Evolutionary conservation across 2,888 invertebrate species (phyloP).

Genomic region (Eupsilia transversa): DNA sequence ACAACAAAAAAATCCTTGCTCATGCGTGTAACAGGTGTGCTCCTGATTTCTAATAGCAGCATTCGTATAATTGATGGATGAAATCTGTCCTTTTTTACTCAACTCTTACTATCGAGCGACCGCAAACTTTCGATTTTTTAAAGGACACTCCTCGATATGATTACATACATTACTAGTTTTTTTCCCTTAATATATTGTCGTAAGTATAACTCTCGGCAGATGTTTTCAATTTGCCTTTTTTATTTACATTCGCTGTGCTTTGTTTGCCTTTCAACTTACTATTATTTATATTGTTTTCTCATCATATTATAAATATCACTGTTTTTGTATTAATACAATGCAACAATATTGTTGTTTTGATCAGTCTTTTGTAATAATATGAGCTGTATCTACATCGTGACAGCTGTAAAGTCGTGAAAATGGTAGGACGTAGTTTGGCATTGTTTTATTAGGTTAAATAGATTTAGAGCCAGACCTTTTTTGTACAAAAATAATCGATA

Average conservation of each 20-base stretch:
- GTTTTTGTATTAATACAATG: slow-evolving; percentile 10
- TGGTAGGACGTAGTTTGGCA: background rate
- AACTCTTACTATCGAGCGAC: slow-evolving; percentile 78
- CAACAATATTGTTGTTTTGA: slow-evolving; percentile 21
- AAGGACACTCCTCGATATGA: slow-evolving; percentile 59
- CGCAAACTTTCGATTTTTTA: slow-evolving; percentile 84
- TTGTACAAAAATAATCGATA: background rate
- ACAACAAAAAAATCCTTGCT: slow-evolving; percentile 85
- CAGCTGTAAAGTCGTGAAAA: background rate
- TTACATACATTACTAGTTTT: slow-evolving; percentile 59
- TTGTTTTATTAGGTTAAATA: background rate
- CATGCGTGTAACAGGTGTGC: slow-evolving; percentile 86
- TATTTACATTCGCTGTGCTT: slow-evolving; percentile 49
- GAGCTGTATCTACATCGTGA: background rate
- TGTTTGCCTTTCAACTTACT: slow-evolving; percentile 49
- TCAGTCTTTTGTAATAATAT: slow-evolving; percentile 22
- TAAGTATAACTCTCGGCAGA: slow-evolving; percentile 60
- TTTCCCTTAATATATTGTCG: slow-evolving; percentile 46
- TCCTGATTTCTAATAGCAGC: slow-evolving; percentile 86
- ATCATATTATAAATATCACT: slow-evolving; percentile 17
- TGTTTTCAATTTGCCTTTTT: slow-evolving; percentile 60
- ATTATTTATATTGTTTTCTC: slow-evolving; percentile 46
- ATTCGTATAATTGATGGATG: slow-evolving; percentile 79
- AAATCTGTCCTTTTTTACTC: slow-evolving; percentile 76
- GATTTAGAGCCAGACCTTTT: too few relatives aligned